Base-by-base conservation (phyloP, 2,113 vertebrate genomes). In the Passer montanus region DNA sequence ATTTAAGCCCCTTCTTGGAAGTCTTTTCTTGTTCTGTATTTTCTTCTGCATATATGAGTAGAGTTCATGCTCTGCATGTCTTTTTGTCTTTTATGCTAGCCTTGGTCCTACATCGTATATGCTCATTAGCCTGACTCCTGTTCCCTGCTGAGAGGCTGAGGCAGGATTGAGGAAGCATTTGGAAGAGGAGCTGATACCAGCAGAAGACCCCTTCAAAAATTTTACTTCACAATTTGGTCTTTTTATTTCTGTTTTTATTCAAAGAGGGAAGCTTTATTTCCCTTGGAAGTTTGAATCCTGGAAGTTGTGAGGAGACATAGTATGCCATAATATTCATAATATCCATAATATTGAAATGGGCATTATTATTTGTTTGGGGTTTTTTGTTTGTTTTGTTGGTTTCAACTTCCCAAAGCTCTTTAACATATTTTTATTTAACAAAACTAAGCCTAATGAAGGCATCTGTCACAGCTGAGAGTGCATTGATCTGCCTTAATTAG, bases 1-100 rank as follows among this genome's bases (percentile, higher is more conserved):
- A 73, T 79, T 63, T 88, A 92, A 95, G 17, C 28, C 28, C 13
- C 27, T 55, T 73, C 84, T 64, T 92, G 72, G 67, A 92, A 88
- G 23, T 47, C 14, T 52, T 56, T 56, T 49, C 59, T 85, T 88
- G 27, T 12, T 88, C 50, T 69, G 10, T 46, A 19, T 92, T 89
- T 93, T 80, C 49, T 79, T 28, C 20, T 58, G 46, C 41, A 41
- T 76, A 26, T 33, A 64, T 9, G 27, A 68, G 19, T 26, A 49
- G 49, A 90, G 56, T 64, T 72, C 2, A 13, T 13, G 15, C 8
- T 82, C 46, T 79, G 39, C 9, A 8, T 53, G 4, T n/a, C 88
- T 87, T 79, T 87, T 76, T 80, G n/a, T 28, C 26, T 72, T 72
- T 39, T 41, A 16, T 33, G 24, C 27, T 67, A 27, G 49, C 58